These are phyloP conservation scores for Drosophila trapezifrons DNA, from an alignment of 1,140 invertebrate species.

Conservation along the genomic window DNA sequence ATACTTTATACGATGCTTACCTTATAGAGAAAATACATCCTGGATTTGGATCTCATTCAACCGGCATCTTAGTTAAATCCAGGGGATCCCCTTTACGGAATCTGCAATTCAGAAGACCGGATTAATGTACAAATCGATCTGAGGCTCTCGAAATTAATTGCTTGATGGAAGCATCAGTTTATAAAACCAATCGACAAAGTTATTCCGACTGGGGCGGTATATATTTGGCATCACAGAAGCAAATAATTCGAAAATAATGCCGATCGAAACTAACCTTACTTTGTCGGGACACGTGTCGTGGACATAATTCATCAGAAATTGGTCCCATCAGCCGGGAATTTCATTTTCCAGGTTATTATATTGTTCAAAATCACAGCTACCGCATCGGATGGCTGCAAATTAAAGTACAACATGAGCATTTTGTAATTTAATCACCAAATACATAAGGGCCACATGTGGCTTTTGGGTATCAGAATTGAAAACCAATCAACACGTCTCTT, in stretches of 20 bases:
- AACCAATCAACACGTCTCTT: conserved; percentile 79
- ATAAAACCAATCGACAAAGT: conserved; percentile 37
- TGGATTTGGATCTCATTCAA: neutral
- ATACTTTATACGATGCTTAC: neutral
- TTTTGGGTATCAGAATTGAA: conserved; percentile 47
- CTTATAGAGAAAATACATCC: neutral
- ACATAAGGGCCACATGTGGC: conserved; percentile 2
- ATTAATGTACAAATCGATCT: neutral
- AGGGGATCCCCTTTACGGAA: no score
- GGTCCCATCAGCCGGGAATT: neutral
- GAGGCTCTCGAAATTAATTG: neutral
- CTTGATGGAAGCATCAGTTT: conserved; percentile 1
- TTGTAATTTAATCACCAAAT: neutral
- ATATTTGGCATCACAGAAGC: conserved; percentile 41
- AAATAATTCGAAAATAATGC: neutral
- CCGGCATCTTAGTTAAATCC: neutral
- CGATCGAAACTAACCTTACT: conserved; percentile 58
- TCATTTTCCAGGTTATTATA: neutral
- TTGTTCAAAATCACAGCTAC: neutral
- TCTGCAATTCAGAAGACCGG: neutral
- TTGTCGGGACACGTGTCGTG: conserved; percentile 17
- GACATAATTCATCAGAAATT: conserved; percentile 10
- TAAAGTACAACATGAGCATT: conserved; percentile 8
- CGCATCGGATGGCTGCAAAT: conserved; percentile 19
- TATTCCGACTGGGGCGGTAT: conserved; percentile 70